A percentile compares a stretch with the other conserved stretches of the same genome.
Conservation (phyloP, 1,140 invertebrate genomes). For the Pseudoatta argentina region DNA sequence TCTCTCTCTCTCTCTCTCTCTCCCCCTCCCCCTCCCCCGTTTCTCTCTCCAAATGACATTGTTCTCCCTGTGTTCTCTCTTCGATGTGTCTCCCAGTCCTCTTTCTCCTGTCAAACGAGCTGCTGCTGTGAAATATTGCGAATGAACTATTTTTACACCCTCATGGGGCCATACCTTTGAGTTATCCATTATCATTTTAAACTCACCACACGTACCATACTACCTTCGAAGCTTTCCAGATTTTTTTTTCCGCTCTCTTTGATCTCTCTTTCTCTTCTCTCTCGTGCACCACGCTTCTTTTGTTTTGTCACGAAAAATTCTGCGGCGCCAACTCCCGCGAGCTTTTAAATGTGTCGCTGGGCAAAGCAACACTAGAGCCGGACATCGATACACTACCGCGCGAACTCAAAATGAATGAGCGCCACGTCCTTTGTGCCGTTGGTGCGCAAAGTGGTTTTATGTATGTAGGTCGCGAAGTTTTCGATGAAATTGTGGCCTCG, state of each 20-base stretch:
- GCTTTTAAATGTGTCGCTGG: slow-evolving; percentile 57
- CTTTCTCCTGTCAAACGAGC: slow-evolving; percentile 35
- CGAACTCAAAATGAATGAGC: slow-evolving; percentile 62
- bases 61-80: slow-evolving; percentile 8
- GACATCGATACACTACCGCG: slow-evolving; percentile 19
- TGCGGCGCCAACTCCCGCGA: slow-evolving; percentile 46
- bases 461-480: slow-evolving; percentile 64
- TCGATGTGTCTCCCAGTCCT: slow-evolving; percentile 14
- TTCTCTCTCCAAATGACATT: slow-evolving; percentile 22
- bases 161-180: slow-evolving; percentile 52
- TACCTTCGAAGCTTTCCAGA: slow-evolving; percentile 27
- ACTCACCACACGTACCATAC: neutral
- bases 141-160: slow-evolving; percentile 46
- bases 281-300: slow-evolving; percentile 1
- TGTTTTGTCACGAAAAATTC: slow-evolving; percentile 51
- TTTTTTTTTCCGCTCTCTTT: neutral
- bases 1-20: neutral
- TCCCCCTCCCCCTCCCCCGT: neutral
- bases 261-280: neutral
- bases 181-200: slow-evolving; percentile 67
- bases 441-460: slow-evolving; percentile 60
- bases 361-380: slow-evolving; percentile 42
- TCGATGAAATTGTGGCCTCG: slow-evolving; percentile 59
- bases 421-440: slow-evolving; percentile 49
- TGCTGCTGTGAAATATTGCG: slow-evolving; percentile 51